Conservation (phyloP, 2,113 vertebrate species). For the Cyanistes caeruleus region DNA sequence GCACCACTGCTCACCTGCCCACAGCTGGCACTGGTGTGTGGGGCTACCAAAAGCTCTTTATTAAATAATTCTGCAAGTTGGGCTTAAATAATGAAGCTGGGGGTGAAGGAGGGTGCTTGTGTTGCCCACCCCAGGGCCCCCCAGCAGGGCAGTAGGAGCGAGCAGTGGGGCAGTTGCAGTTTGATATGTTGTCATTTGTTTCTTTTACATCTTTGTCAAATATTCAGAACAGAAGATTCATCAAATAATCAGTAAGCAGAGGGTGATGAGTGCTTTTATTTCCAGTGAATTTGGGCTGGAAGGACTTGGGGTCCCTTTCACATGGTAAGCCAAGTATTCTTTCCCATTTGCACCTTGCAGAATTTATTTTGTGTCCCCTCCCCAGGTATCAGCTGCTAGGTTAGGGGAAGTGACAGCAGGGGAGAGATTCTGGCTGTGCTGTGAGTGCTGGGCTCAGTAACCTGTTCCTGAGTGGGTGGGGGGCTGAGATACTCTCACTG, state of each 20-base stretch:
- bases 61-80: not conserved
- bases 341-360: not conserved
- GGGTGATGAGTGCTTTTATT: not conserved
- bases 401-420: not conserved
- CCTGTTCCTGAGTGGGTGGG: not conserved
- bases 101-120: not conserved
- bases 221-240: not conserved
- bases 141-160: rapidly evolving
- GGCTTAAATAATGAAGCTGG: not conserved
- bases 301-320: not conserved
- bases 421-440: not conserved
- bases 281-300: not conserved
- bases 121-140: not conserved
- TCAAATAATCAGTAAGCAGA: not conserved
- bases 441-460: not conserved
- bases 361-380: not conserved
- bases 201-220: not conserved
- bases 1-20: not conserved
- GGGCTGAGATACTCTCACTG: rapidly evolving
- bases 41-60: not conserved
- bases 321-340: rapidly evolving
- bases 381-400: not conserved
- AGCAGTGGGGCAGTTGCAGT: not conserved
- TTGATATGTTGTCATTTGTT: not conserved
- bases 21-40: rapidly evolving